Percentiles rank a stretch among this genome's conserved stretches.
These are phyloP conservation scores for Centrocercus urophasianus DNA, from an alignment of 2,113 vertebrate genomes.

Conservation along the genomic window DNA sequence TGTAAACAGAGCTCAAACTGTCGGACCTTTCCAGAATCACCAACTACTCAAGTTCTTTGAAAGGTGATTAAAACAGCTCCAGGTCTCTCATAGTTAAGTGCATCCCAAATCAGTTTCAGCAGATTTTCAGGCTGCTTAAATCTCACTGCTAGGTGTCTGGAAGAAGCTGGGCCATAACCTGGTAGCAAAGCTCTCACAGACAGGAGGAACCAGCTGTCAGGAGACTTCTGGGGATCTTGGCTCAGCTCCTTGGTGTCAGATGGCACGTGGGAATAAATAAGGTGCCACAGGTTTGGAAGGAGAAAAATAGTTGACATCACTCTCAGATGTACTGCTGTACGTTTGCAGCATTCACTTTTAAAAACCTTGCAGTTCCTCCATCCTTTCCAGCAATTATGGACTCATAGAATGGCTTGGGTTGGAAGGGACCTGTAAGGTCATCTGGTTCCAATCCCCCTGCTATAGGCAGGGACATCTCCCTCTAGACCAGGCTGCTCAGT, in stretches of 20 bases:
- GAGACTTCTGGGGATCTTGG: background rate
- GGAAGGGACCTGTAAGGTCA: no score
- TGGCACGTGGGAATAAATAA: background rate
- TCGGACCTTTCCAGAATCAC: constrained; percentile 41
- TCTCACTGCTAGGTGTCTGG: background rate
- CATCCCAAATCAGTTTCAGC: background rate
- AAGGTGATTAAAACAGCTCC: constrained; percentile 55
- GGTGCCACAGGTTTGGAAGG: background rate
- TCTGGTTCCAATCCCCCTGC: no score
- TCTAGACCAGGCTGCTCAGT: no score
- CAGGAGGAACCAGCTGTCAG: background rate
- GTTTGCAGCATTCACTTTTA: background rate
- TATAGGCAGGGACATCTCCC: no score
- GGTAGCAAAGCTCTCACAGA: background rate
- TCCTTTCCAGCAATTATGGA: background rate
- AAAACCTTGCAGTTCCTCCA: background rate
- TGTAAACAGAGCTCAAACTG: constrained; percentile 33
- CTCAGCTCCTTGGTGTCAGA: background rate
- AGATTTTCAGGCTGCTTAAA: background rate
- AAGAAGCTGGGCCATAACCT: no score
- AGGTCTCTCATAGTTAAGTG: background rate
- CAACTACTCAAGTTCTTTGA: constrained; percentile 46
- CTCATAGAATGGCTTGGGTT: no score
- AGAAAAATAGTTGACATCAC: background rate
- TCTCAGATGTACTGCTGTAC: background rate